A percentile compares a stretch with the other conserved stretches of the same genome.
Evolutionary conservation across 1,140 invertebrate species (phyloP).

Genomic region (Drosophila guanche): DNA sequence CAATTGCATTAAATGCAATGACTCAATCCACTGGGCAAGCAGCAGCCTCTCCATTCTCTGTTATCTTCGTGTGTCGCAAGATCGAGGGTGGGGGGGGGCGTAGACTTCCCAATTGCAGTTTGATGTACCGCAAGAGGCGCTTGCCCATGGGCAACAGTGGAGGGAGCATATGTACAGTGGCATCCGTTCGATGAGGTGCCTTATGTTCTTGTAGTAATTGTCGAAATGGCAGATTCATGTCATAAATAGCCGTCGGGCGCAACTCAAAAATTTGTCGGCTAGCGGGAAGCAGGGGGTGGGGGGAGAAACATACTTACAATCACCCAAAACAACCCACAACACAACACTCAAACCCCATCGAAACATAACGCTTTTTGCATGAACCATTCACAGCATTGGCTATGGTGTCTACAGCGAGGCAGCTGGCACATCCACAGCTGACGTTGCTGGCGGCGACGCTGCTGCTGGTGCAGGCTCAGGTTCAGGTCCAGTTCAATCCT

Average conservation of each 20-base stretch:
- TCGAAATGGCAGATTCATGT: constrained; percentile 80
- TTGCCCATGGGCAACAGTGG: constrained; percentile 54
- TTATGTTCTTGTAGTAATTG: constrained; percentile 67
- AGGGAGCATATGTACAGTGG: neutral
- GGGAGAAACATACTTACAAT: constrained; percentile 46
- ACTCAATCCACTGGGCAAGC: constrained; percentile 32
- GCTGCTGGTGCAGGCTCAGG: neutral
- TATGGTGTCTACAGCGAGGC: constrained; percentile 37
- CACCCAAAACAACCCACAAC: constrained; percentile 5
- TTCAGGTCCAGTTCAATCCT: constrained; percentile 18
- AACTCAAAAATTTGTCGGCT: constrained; percentile 55
- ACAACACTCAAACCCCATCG: constrained; percentile 8
- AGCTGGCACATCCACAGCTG: constrained; percentile 13
- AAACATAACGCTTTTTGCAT: constrained; percentile 56
- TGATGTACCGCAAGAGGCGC: constrained; percentile 60
- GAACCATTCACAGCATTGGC: constrained; percentile 49
- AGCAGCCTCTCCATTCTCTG: constrained; percentile 16
- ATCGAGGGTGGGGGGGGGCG: constrained; percentile 26
- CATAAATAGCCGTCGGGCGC: constrained; percentile 55
- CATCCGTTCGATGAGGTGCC: neutral
- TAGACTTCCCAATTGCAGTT: constrained; percentile 38
- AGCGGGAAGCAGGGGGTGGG: neutral
- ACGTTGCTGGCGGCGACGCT: constrained; percentile 22
- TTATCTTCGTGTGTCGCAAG: constrained; percentile 56
- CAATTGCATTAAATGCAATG: constrained; percentile 73